Evolutionary conservation across 2,113 vertebrate genomes (phyloP).

Genomic region (Apodemus sylvaticus): DNA sequence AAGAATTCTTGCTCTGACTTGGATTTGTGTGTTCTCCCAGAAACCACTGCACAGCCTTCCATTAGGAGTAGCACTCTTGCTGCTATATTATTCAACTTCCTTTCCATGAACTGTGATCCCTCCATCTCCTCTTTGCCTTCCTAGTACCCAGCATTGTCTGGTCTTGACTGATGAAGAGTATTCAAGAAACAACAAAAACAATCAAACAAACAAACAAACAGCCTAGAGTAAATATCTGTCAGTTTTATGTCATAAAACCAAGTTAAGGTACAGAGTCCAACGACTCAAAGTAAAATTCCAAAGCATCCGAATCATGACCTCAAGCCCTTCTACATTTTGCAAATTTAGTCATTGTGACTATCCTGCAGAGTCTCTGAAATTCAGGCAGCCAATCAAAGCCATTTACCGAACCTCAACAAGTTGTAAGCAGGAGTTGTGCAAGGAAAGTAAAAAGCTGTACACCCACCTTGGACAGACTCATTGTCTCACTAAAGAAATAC

Average conservation of each 20-base stretch:
- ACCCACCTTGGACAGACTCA: slow-evolving; percentile 61
- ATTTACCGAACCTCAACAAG: slow-evolving; percentile 57
- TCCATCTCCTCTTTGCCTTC: not conserved
- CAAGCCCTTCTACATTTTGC: slow-evolving; percentile 2
- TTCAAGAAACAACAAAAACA: not conserved
- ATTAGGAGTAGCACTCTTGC: not conserved
- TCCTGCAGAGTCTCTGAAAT: slow-evolving; percentile 23
- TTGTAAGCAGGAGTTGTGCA: slow-evolving; percentile 30
- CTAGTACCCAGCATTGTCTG: not conserved
- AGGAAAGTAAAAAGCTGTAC: slow-evolving; percentile 44
- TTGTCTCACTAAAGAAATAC: slow-evolving; percentile 74
- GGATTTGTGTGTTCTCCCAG: not conserved
- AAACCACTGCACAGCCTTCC: not conserved
- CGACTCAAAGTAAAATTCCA: slow-evolving; percentile 33
- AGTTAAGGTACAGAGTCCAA: not conserved
- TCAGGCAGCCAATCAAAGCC: slow-evolving; percentile 56
- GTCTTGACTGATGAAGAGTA: not conserved
- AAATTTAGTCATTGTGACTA: slow-evolving; percentile 36
- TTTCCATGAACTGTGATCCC: not conserved
- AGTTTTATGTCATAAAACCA: not conserved
- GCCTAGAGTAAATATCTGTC: not conserved
- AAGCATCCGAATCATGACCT: not conserved
- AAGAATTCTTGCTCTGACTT: not conserved
- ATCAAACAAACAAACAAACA: not conserved
- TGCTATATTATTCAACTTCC: not conserved